These are phyloP conservation scores for Adela reaumurella DNA, from an alignment of 2,888 invertebrate genomes.

Conservation along the genomic window DNA sequence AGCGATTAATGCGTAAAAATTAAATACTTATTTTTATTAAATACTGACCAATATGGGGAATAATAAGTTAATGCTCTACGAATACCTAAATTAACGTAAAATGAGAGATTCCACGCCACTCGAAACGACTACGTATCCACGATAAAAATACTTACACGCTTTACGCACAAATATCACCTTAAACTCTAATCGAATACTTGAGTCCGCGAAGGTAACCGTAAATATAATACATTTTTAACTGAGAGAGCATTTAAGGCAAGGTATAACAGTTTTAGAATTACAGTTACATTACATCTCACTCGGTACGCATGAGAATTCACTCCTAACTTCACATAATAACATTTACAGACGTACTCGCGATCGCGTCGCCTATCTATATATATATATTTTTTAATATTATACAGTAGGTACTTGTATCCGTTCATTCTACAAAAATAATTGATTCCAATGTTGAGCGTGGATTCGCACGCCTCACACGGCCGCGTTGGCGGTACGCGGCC, in stretches of 20 bases:
- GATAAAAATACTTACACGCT: conserved; percentile 41
- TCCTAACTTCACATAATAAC: background rate
- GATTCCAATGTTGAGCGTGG: background rate
- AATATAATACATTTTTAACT: conserved; percentile 44
- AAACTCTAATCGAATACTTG: conserved; percentile 50
- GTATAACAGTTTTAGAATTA: conserved; percentile 16
- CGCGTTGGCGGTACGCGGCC: too few relatives aligned
- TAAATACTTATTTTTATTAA: conserved; percentile 19
- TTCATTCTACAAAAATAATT: background rate
- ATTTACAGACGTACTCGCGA: background rate
- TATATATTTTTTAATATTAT: background rate
- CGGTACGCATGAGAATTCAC: background rate
- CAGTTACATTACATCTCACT: background rate
- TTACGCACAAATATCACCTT: conserved; percentile 38
- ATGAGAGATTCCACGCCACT: conserved; percentile 3
- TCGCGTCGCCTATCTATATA: background rate
- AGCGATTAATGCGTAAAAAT: background rate
- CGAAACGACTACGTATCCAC: conserved; percentile 12
- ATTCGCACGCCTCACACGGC: background rate
- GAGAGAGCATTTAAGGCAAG: conserved; percentile 55
- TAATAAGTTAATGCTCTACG: conserved; percentile 21
- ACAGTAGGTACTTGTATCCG: background rate
- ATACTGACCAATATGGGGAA: conserved; percentile 56
- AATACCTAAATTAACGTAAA: conserved; percentile 7
- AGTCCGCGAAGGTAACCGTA: conserved; percentile 53